phyloP scores from a whole-genome alignment of 2,113 vertebrate genomes.

The Aphyosemion australe region DNA sequence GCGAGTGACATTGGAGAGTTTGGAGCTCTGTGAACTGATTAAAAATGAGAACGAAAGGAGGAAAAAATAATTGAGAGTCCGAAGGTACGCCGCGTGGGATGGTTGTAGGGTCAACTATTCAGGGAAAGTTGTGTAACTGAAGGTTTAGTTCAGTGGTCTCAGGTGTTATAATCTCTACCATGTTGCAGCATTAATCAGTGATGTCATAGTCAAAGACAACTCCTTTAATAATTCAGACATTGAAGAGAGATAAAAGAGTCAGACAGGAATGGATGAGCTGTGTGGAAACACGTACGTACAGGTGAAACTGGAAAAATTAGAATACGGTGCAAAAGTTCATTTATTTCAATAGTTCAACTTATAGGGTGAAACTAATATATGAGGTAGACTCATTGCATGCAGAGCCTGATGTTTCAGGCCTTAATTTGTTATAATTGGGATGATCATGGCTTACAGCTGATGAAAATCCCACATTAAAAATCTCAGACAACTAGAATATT shows the following conservation, averaged over 20 bases:
- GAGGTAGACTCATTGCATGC: too few species aligned
- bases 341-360: too few species aligned
- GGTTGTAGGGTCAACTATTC: neutral
- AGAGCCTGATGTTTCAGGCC: too few species aligned
- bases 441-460: too few species aligned
- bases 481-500: too few species aligned
- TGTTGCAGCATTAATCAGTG: slow-evolving; percentile 4
- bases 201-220: slow-evolving; percentile 15
- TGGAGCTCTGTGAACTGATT: neutral
- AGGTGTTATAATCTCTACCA: neutral
- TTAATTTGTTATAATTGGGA: too few species aligned
- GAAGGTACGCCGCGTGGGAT: neutral
- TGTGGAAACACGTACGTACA: neutral
- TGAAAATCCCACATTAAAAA: too few species aligned
- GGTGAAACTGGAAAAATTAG: neutral
- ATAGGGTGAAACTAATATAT: too few species aligned
- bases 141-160: neutral
- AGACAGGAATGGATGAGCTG: neutral
- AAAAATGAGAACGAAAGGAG: neutral
- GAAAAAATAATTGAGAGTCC: slow-evolving; percentile 1
- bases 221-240: neutral
- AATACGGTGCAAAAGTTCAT: too few species aligned
- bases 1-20: neutral
- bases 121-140: neutral
- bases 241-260: slow-evolving; percentile 8